Evolutionary conservation across 2,888 invertebrate genomes (phyloP).

Genomic region (Phyllotreta cruciferae): DNA sequence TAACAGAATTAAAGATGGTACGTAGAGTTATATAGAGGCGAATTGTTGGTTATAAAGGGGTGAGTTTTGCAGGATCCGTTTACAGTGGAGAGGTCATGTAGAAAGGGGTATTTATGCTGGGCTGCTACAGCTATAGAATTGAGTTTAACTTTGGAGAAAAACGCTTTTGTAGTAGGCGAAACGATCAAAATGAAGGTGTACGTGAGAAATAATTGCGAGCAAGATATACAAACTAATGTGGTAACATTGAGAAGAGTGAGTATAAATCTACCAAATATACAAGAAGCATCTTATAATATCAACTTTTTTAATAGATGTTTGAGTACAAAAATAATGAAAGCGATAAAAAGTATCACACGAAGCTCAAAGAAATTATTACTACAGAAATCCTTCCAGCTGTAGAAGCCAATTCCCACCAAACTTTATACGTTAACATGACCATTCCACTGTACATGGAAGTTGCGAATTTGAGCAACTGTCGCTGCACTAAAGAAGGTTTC

Average conservation of each 20-base stretch:
- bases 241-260: too few species aligned
- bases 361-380: slow-evolving; percentile 2
- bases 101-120: slow-evolving; percentile 2
- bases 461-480: not conserved
- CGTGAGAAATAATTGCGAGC: not conserved
- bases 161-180: slow-evolving; percentile 7
- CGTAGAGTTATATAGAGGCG: not conserved
- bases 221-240: too few species aligned
- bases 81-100: not conserved
- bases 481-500: not conserved
- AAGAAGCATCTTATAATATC: too few species aligned
- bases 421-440: not conserved
- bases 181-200: not conserved
- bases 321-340: slow-evolving; percentile 2
- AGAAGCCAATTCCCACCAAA: not conserved
- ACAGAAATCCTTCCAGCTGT: not conserved
- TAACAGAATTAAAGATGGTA: slow-evolving; percentile 12
- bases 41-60: not conserved
- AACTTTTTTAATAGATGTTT: not conserved
- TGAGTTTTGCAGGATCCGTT: slow-evolving; percentile 2
- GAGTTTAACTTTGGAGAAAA: slow-evolving; percentile 2
- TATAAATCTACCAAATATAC: too few species aligned
- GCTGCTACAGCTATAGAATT: not conserved
- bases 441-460: not conserved
- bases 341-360: not conserved